phyloP scores from a whole-genome alignment of 2,797 vertebrate species.

The Dermochelys coriacea region DNA sequence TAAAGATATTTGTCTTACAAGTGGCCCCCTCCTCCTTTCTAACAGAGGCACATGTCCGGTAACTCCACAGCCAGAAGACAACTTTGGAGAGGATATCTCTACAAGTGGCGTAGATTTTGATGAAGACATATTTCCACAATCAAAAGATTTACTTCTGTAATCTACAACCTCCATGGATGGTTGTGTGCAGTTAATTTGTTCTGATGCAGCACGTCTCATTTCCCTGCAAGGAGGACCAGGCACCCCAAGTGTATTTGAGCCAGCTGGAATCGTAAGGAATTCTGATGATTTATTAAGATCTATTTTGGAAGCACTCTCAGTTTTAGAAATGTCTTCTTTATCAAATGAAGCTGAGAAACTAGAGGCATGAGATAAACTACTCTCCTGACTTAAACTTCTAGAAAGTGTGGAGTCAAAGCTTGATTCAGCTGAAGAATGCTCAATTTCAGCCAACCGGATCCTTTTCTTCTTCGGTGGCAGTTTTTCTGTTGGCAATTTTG shows the following conservation, averaged over 20 bases:
- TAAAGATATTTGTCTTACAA: slow-evolving; percentile 96
- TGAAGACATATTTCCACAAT: slow-evolving; percentile 89
- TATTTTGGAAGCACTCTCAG: slow-evolving; percentile 86
- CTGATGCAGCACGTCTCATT: slow-evolving; percentile 94
- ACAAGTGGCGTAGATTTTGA: slow-evolving; percentile 80
- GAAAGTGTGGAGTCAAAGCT: slow-evolving; percentile 95
- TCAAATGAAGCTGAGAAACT: slow-evolving; percentile 96
- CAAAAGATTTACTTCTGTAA: slow-evolving; percentile 96
- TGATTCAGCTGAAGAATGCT: slow-evolving; percentile 95
- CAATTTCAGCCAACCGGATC: slow-evolving; percentile 95
- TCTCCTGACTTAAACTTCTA: slow-evolving; percentile 94
- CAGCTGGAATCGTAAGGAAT: slow-evolving; percentile 86
- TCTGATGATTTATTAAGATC: slow-evolving; percentile 87
- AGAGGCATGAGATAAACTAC: slow-evolving; percentile 93
- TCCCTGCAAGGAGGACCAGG: slow-evolving; percentile 85
- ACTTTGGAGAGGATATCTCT: slow-evolving; percentile 79
- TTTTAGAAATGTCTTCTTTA: slow-evolving; percentile 89
- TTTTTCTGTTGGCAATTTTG: slow-evolving; percentile 96
- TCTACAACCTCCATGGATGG: slow-evolving; percentile 91
- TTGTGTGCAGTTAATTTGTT: slow-evolving; percentile 93
- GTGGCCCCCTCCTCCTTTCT: slow-evolving; percentile 94
- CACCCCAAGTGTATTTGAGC: slow-evolving; percentile 88
- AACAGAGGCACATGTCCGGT: slow-evolving; percentile 90
- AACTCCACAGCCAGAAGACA: slow-evolving; percentile 71
- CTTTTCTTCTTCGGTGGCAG: slow-evolving; percentile 98